These are phyloP conservation scores for Perizoma affinitatum DNA, from an alignment of 2,888 invertebrate genomes.

Conservation along the genomic window DNA sequence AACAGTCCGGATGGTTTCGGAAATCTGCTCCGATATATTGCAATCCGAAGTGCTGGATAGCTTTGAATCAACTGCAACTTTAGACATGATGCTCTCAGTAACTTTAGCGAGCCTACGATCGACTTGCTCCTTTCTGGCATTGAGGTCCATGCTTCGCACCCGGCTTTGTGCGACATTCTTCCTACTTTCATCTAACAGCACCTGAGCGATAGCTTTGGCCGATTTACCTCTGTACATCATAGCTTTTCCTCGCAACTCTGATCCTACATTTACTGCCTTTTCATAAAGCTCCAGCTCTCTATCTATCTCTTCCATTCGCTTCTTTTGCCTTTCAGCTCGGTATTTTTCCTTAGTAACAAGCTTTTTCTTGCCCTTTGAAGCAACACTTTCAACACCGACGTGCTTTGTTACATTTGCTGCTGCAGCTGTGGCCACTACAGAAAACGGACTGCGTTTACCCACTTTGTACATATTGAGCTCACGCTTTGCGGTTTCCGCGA, in stretches of 20 bases:
- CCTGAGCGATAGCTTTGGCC: slow-evolving; percentile 88
- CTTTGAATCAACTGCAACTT: slow-evolving; percentile 45
- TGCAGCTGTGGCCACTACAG: slow-evolving; percentile 85
- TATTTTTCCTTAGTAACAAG: slow-evolving; percentile 66
- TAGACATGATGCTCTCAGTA: slow-evolving; percentile 53
- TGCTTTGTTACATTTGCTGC: slow-evolving; percentile 86
- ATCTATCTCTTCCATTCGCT: slow-evolving; percentile 73
- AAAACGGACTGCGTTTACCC: slow-evolving; percentile 85
- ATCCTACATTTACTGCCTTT: slow-evolving; percentile 71
- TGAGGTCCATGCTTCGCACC: slow-evolving; percentile 59
- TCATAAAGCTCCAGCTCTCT: slow-evolving; percentile 70
- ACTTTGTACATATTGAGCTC: slow-evolving; percentile 85
- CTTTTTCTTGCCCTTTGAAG: slow-evolving; percentile 78
- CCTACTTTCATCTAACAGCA: slow-evolving; percentile 85
- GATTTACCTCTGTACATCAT: slow-evolving; percentile 89
- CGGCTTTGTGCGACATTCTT: slow-evolving; percentile 78
- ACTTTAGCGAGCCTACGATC: slow-evolving; percentile 53
- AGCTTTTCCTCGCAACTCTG: slow-evolving; percentile 81
- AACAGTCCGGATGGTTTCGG: slow-evolving; percentile 60
- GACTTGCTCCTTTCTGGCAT: slow-evolving; percentile 49
- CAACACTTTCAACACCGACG: slow-evolving; percentile 82
- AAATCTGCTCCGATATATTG: slow-evolving; percentile 51
- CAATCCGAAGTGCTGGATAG: slow-evolving; percentile 50
- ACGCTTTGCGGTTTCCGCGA: slow-evolving; percentile 87
- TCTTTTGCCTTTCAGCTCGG: slow-evolving; percentile 71